Base-by-base conservation (phyloP, 2,797 vertebrate species). In the Cyclura pinguis region DNA sequence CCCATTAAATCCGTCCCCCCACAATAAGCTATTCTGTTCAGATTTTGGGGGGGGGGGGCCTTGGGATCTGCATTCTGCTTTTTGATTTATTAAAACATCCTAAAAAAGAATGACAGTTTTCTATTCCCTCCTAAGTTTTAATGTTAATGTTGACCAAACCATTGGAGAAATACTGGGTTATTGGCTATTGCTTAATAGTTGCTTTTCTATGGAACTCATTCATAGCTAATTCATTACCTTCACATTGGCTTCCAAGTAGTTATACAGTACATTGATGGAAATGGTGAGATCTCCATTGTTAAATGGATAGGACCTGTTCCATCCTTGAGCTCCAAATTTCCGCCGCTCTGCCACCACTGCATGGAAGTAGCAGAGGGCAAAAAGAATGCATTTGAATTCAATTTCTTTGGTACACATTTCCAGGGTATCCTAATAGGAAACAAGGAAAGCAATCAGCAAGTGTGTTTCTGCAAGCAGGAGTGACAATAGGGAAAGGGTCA, bases 311-410 rank as follows among this genome's bases (percentile, higher is more conserved):
- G 96, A 76, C 64, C 97, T 91, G 90, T 97, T 97, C 97, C 97
- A 98, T 90, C 97, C 97, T 92, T 97, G 97, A 4, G 97, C 81
- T 0, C 97, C 97, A 0, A 98, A 97, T 92, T 97, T 97, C 89
- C 96, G 96, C 91, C 97, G 92, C 93, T 97, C 97, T 0, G 97
- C 97, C 92, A 98, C 97, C 16, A 96, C 97, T 0, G 97, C 97
- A 0, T 98, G 97, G 92, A 98, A 98, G 94, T 97, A 97, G 85
- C 97, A 98, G 29, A 97, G 96, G 0, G 97, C 96, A 0, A 98
- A 97, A 73, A 97, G 83, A 92, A 98, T 85, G 91, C 95, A 93
- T 88, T 97, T 97, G 95, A 98, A 97, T 94, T 97, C 97, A 0
- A 57, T 55, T 84, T 97, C 97, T 32, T 97, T 97, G 94, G 92